phyloP scores from a whole-genome alignment of 2,797 vertebrate species.

The Tachyglossus aculeatus region DNA sequence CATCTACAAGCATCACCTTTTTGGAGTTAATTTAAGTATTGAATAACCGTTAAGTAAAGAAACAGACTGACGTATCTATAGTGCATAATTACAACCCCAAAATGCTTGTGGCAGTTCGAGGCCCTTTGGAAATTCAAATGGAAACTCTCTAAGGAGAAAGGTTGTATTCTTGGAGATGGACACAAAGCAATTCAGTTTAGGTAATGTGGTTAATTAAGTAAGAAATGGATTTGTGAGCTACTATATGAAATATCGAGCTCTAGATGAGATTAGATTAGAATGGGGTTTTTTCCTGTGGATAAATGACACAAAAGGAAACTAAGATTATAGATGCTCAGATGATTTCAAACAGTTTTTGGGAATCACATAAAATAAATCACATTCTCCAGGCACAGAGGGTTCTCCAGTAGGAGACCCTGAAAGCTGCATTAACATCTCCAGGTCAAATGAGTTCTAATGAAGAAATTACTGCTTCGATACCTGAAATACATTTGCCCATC shows the following conservation, averaged over 20 bases:
- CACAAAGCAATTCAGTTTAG: conserved; percentile 55
- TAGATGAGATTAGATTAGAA: no score
- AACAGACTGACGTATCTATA: conserved; percentile 35
- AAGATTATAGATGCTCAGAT: no score
- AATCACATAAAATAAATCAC: no score
- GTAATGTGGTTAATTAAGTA: conserved; percentile 67
- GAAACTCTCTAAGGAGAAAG: conserved; percentile 26
- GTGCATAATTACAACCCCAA: conserved; percentile 48
- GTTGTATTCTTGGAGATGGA: conserved; percentile 40
- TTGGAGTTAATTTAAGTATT: conserved; percentile 43
- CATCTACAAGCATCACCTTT: background rate
- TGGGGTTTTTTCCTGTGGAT: no score
- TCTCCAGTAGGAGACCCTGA: no score
- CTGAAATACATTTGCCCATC: no score
- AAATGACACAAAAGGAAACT: no score
- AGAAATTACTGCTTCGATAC: no score
- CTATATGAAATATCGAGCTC: conserved; percentile 42
- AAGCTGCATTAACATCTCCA: no score
- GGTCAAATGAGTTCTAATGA: no score
- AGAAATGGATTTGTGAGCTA: conserved; percentile 37
- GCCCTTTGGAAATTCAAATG: conserved; percentile 48
- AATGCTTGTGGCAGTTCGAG: conserved; percentile 58
- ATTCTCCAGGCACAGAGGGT: no score
- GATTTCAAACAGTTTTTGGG: no score
- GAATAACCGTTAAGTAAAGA: conserved; percentile 59